Conservation (phyloP, 2,888 invertebrate species). For the Agonopterix arenella region DNA sequence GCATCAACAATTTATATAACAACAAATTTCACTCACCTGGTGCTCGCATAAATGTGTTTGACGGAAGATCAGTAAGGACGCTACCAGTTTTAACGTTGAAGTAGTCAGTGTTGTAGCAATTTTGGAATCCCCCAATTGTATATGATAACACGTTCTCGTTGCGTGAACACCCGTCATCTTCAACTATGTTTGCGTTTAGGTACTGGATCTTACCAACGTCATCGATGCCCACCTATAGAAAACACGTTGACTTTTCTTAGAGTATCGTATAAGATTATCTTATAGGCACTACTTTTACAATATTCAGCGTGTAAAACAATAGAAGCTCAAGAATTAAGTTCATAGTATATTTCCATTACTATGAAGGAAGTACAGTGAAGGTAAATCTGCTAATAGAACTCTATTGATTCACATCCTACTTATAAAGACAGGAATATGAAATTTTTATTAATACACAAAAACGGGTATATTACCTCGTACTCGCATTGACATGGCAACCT, state of each 20-base stretch:
- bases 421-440: no score
- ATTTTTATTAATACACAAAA: no score
- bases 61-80: slow-evolving; percentile 80
- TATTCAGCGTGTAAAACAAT: no score
- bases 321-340: no score
- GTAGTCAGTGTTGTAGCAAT: slow-evolving; percentile 73
- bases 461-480: slow-evolving; percentile 65
- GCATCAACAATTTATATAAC: no score
- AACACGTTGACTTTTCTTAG: neutral
- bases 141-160: slow-evolving; percentile 65
- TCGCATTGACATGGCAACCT: slow-evolving; percentile 69
- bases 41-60: slow-evolving; percentile 81
- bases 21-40: slow-evolving; percentile 68
- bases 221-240: slow-evolving; percentile 74
- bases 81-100: slow-evolving; percentile 64
- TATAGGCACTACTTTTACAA: no score
- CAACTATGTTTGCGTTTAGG: slow-evolving; percentile 65
- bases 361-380: no score
- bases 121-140: slow-evolving; percentile 48
- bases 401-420: no score
- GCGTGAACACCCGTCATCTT: slow-evolving; percentile 65
- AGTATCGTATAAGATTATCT: no score
- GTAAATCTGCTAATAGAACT: no score
- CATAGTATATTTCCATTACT: no score
- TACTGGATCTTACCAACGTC: slow-evolving; percentile 81